These are phyloP conservation scores for Beroe forskalii DNA, from an alignment of 37 sponge, comb jelly and placozoan genomes.

Conservation along the genomic window DNA sequence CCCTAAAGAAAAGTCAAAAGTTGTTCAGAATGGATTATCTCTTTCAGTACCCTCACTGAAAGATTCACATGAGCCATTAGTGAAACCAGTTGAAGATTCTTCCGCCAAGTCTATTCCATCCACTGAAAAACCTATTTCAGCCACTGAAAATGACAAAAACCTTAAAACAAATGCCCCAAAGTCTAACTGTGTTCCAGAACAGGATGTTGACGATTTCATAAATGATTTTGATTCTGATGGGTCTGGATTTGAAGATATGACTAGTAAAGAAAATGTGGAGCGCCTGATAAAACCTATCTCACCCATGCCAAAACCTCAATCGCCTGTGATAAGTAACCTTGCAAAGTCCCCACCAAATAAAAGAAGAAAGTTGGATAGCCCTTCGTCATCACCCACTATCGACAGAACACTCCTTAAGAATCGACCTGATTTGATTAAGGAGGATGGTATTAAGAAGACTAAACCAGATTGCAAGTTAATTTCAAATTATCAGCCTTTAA, in stretches of 20 bases:
- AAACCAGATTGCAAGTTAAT: constrained; percentile 35
- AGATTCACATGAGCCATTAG: background rate
- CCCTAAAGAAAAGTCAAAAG: background rate
- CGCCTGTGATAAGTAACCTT: background rate
- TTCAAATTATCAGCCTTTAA: background rate
- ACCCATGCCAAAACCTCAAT: background rate
- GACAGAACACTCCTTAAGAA: constrained; percentile 27
- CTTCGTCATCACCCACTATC: background rate
- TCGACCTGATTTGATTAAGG: constrained; percentile 54
- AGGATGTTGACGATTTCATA: constrained; percentile 13
- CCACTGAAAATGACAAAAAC: background rate
- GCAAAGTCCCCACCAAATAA: background rate
- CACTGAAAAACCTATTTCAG: background rate
- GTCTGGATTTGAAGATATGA: constrained; percentile 15
- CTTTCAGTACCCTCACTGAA: background rate
- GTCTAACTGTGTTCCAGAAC: background rate
- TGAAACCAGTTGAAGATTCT: background rate
- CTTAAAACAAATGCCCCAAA: background rate
- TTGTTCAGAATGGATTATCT: background rate
- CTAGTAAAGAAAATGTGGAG: constrained; percentile 37
- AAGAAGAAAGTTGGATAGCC: constrained; percentile 7
- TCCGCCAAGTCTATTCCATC: no score
- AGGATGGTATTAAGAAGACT: background rate
- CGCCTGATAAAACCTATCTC: constrained; percentile 6
- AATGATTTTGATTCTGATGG: constrained; percentile 20